A percentile compares a stretch with the other conserved stretches of the same genome.
phyloP scores from a whole-genome alignment of 2,888 invertebrate species.

The Aleiodes alternator region DNA sequence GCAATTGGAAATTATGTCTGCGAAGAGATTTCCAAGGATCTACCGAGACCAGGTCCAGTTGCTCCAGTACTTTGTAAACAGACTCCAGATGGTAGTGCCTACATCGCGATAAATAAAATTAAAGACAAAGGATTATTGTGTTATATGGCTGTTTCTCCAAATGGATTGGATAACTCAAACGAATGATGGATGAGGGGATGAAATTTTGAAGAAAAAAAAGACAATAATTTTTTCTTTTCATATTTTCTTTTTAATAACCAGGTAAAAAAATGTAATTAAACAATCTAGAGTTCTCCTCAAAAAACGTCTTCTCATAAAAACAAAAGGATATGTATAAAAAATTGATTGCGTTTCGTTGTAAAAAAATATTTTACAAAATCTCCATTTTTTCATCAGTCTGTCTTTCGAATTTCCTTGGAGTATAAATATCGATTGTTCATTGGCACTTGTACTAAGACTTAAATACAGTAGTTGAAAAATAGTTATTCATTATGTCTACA shows the following conservation, averaged over 20 bases:
- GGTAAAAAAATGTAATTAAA: no score
- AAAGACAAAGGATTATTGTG: constrained; percentile 78
- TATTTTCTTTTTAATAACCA: no score
- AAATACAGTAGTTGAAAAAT: constrained; percentile 33
- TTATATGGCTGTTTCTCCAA: constrained; percentile 78
- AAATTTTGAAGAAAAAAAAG: no score
- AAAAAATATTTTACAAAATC: constrained; percentile 44
- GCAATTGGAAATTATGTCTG: constrained; percentile 73
- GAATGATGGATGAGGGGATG: constrained; percentile 1
- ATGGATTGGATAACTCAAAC: constrained; percentile 49
- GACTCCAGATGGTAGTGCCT: constrained; percentile 78
- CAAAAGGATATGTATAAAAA: constrained; percentile 24
- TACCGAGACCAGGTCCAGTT: constrained; percentile 77
- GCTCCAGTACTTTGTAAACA: constrained; percentile 77
- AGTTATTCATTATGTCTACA: constrained; percentile 5
- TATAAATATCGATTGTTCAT: constrained; percentile 45
- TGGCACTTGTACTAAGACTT: constrained; percentile 41
- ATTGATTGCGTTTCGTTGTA: constrained; percentile 28
- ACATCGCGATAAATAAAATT: constrained; percentile 77
- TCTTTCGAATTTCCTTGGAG: constrained; percentile 23
- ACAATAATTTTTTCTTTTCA: no score
- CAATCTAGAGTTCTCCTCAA: no score
- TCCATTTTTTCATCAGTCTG: constrained; percentile 39
- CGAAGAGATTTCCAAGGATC: constrained; percentile 65
- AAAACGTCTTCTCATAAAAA: no score